phyloP scores from a whole-genome alignment of 1,140 invertebrate species.

The Platyscapa corneri region DNA sequence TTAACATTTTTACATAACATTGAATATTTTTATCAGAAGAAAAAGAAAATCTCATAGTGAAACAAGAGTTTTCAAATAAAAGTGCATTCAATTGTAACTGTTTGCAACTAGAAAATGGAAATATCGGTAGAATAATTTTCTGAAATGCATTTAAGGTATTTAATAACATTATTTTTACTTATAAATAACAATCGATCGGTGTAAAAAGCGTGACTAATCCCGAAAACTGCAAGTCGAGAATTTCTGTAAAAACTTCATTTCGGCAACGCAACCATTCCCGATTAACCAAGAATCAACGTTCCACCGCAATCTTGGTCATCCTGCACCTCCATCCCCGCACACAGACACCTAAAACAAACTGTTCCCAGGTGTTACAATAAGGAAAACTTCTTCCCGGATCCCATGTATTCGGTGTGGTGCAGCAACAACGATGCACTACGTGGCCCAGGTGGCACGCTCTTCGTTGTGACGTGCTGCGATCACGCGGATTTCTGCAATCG shows the following conservation, averaged over 20 bases:
- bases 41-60: too few species aligned
- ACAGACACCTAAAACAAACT: constrained; percentile 52
- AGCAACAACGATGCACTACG: constrained; percentile 61
- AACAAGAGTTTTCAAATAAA: too few species aligned
- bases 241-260: not conserved
- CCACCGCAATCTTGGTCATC: not conserved
- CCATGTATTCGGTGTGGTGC: constrained; percentile 74
- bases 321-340: not conserved
- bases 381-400: constrained; percentile 72
- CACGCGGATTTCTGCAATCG: constrained; percentile 78
- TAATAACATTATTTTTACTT: too few species aligned
- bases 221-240: not conserved
- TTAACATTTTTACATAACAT: too few species aligned
- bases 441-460: constrained; percentile 65
- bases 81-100: too few species aligned
- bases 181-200: too few species aligned
- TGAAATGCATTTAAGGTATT: too few species aligned
- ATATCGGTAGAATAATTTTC: too few species aligned
- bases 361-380: constrained; percentile 77
- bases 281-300: not conserved
- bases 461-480: constrained; percentile 75
- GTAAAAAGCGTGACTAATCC: too few species aligned
- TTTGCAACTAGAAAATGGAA: too few species aligned
- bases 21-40: too few species aligned
- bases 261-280: too few species aligned